Conservation (phyloP, 2,888 invertebrate species). For the Folsomia candida region DNA sequence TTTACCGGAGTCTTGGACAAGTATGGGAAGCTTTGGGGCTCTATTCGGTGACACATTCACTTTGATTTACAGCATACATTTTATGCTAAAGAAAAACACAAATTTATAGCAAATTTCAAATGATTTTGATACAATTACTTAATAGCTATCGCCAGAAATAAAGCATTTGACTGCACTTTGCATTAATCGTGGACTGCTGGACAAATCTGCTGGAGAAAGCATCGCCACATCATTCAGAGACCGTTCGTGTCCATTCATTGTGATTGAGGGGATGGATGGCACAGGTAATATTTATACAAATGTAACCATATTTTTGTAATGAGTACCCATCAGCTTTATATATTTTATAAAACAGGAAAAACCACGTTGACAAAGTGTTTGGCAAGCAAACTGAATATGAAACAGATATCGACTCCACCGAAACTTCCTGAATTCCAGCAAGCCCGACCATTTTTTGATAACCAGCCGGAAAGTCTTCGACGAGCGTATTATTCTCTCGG, state of each 20-base stretch:
- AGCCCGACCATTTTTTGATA: constrained; percentile 54
- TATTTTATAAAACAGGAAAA: constrained; percentile 53
- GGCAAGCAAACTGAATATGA: constrained; percentile 52
- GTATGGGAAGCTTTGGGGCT: constrained; percentile 12
- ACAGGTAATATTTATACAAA: constrained; percentile 53
- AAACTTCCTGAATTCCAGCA: constrained; percentile 18
- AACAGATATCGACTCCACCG: constrained; percentile 55
- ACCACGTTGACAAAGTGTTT: constrained; percentile 53
- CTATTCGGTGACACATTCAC: not conserved
- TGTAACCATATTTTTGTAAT: too few species aligned
- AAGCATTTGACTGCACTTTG: constrained; percentile 11
- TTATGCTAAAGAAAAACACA: not conserved
- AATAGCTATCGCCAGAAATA: constrained; percentile 10
- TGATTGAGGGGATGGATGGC: constrained; percentile 58
- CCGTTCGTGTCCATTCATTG: constrained; percentile 53
- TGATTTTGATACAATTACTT: not conserved
- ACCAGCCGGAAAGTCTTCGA: constrained; percentile 52
- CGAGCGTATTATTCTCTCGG: constrained; percentile 57
- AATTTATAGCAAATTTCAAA: not conserved
- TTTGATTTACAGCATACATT: not conserved
- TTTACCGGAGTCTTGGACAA: constrained; percentile 17
- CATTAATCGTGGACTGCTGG: constrained; percentile 9
- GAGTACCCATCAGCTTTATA: not conserved
- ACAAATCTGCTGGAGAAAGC: not conserved
- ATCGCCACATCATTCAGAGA: not conserved